Evolutionary conservation across 2,113 vertebrate species (phyloP), one percentile per base, ranked within the genome.

Genomic region (Octodon degus): DNA sequence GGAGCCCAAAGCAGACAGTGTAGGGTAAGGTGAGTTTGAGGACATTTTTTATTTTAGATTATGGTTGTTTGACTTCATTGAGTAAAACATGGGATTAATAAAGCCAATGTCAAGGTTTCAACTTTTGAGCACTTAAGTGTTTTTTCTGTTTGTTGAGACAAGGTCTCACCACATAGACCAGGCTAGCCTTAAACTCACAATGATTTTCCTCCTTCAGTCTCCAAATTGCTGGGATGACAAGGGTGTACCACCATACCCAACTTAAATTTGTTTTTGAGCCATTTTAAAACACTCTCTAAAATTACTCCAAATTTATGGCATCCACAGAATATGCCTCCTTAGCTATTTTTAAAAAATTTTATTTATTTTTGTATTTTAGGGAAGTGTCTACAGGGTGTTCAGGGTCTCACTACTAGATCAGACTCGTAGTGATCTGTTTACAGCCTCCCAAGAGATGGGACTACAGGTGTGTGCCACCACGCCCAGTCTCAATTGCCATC

Each of bases 211-310:
- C 37, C 37, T 40, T 25, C 22, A 43, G 72, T 12, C 9, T 76
- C 72, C 40, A 40, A 43, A 43, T 40, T 76, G 72, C 40, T 76
- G 72, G 40, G 72, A 76, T 76, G 43, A 43, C 72, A 76, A 76
- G 72, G 34, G 37, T 43, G 12, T 24, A 76, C 72, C 40, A 24
- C 20, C 20, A 76, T 25, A 22, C 22, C 40, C 25, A 24, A 40
- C 40, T 76, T 43, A 25, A 77, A 79, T 88, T 89, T 82, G 37
- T 92, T 93, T 93, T 74, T 95, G 40, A 88, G 32, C 17, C 60
- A 74, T 91, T 37, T 95, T 88, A 89, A 93, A 90, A 79, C 70
- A 96, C n/a, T 94, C 43, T 90, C 50, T 34, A 27, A 47, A 96
- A 79, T 2, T 84, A 24, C 43, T 91, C 77, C 34, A 84, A 43